Evolutionary conservation across 2,113 vertebrate species (phyloP), one percentile per base, ranked within the genome.

Genomic region (Onychorhynchus coronatus): DNA sequence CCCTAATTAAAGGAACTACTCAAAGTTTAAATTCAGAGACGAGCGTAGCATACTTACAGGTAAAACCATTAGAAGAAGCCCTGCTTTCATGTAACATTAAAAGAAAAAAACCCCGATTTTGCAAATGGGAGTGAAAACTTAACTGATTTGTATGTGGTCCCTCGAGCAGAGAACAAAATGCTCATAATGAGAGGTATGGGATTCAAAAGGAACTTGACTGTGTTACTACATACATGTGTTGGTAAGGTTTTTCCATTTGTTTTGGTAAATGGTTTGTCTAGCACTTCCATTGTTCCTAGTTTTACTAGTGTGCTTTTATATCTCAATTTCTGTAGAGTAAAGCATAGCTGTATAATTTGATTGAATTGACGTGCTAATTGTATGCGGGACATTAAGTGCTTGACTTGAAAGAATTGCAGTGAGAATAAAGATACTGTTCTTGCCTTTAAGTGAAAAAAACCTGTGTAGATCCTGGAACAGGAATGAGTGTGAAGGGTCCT

Each of bases 351-450:
- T 94, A 25, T 80, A 55, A 94, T 70, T 89, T 87, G 88, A 63
- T 91, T 68, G 52, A 78, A 90, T 74, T 79, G 55, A 90, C 39
- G 65, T 84, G 79, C 52, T 28, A n/a, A 74, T 56, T 95, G 92
- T 94, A 93, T 53, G 55, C 0, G 12, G 61, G 85, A 76, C 0
- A 0, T 91, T 27, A 91, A 90, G 72, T 88, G 75, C 63, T 95
- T 85, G 78, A 53, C 85, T 74, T 73, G 42, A 67, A 92, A 95
- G 83, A 95, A 84, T 37, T 4, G 2, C 71, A 91, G 93, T 73
- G 77, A 96, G 95, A 96, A 95, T 96, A 95, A 97, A 97, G 59
- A 70, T 85, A 15, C 3, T 80, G 46, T 93, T 70, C 82, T 86
- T 97, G 94, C 74, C 46, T 91, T 95, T 7, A 68, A 78, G 87